Conservation (phyloP, 2,113 vertebrate species). For the Athene cunicularia region DNA sequence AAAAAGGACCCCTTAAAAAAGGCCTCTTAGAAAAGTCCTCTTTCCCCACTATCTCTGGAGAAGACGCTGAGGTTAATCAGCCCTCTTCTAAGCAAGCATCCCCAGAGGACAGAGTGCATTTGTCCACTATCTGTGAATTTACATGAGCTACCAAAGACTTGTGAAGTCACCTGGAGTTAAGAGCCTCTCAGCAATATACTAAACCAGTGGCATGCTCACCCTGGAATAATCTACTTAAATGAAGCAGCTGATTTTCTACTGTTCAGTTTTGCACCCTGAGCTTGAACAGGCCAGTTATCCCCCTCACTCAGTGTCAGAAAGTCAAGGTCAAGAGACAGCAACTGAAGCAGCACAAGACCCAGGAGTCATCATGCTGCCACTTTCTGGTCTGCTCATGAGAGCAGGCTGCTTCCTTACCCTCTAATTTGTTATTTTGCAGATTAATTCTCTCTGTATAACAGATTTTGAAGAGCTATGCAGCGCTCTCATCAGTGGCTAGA, state of each 20-base stretch:
- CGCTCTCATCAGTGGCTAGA: background rate
- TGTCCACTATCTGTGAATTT: background rate
- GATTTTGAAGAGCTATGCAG: background rate
- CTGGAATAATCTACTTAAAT: background rate
- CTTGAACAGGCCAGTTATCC: background rate
- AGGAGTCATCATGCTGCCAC: background rate
- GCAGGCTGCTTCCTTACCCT: background rate
- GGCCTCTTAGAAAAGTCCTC: background rate
- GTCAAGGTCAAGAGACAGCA: background rate
- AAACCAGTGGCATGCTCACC: background rate
- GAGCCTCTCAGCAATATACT: slow-evolving; percentile 24
- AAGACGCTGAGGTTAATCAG: slow-evolving; percentile 17
- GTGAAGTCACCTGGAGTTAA: slow-evolving; percentile 43
- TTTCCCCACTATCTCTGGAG: background rate
- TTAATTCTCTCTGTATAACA: background rate
- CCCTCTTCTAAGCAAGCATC: slow-evolving; percentile 6
- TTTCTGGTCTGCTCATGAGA: background rate
- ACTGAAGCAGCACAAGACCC: background rate
- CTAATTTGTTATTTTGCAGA: background rate
- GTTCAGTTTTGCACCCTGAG: background rate
- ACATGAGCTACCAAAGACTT: slow-evolving; percentile 21
- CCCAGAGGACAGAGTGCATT: background rate
- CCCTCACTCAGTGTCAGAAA: background rate
- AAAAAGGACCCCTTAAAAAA: background rate
- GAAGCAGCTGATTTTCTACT: slow-evolving; percentile 25